A percentile compares a stretch with the other conserved stretches of the same genome.
Conservation (phyloP, 2,888 invertebrate genomes). For the Hydraecia micacea region DNA sequence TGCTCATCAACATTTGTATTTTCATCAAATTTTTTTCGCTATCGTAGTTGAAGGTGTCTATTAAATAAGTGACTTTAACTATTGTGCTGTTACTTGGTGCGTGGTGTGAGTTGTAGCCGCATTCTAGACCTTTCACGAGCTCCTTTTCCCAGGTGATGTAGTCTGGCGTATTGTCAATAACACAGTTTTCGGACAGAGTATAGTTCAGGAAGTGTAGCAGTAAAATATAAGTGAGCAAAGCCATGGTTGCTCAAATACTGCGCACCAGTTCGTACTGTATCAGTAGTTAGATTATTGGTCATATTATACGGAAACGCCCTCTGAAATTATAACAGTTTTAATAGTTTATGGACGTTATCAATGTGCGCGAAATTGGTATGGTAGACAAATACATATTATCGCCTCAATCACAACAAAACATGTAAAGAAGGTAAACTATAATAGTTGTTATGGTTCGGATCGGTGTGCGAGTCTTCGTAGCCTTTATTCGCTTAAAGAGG, state of each 20-base stretch:
- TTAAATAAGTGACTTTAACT: slow-evolving; percentile 55
- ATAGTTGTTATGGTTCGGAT: background rate
- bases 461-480: background rate
- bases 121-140: slow-evolving; percentile 43
- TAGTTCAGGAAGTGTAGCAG: slow-evolving; percentile 19
- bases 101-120: background rate
- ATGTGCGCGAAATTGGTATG: background rate
- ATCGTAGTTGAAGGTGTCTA: slow-evolving; percentile 69
- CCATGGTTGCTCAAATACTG: slow-evolving; percentile 48
- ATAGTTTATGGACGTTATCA: background rate
- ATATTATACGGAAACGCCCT: slow-evolving; percentile 32
- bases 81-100: slow-evolving; percentile 33
- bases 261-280: background rate
- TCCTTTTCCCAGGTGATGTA: slow-evolving; percentile 61
- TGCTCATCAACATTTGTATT: slow-evolving; percentile 51
- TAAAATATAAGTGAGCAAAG: slow-evolving; percentile 23
- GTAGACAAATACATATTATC: background rate
- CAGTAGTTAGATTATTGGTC: background rate
- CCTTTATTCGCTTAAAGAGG: background rate
- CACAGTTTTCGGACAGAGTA: slow-evolving; percentile 21
- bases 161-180: slow-evolving; percentile 19
- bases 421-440: background rate
- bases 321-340: background rate
- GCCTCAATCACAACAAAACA: background rate
- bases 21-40: slow-evolving; percentile 65